Conservation (phyloP, 2,888 invertebrate species). For the Pilophorus perplexus region DNA sequence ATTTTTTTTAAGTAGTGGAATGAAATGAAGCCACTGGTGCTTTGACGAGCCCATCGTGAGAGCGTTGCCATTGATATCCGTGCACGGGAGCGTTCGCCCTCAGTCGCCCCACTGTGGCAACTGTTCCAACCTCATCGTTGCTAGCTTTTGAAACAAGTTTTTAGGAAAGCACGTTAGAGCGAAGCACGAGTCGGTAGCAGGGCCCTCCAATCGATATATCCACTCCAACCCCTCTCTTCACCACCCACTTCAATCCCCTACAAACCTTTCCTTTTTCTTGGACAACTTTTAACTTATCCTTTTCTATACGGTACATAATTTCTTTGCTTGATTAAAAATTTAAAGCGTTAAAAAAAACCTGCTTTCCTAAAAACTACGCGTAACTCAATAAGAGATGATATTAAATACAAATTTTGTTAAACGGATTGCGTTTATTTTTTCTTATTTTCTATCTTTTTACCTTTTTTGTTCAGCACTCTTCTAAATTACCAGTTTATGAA, state of each 20-base stretch:
- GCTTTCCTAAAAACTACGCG: constrained; percentile 17
- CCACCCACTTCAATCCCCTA: not conserved
- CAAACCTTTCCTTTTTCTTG: constrained; percentile 10
- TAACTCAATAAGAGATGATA: too few species aligned
- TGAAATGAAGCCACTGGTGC: too few species aligned
- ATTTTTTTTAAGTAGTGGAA: too few species aligned
- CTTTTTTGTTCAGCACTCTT: too few species aligned
- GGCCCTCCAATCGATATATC: constrained; percentile 43
- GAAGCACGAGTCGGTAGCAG: constrained; percentile 45
- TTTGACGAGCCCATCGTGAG: not conserved
- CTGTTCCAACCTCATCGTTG: not conserved
- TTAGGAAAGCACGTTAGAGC: constrained; percentile 46
- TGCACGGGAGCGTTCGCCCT: not conserved
- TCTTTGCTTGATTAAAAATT: constrained; percentile 11
- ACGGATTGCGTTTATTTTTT: not conserved
- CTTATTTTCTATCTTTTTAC: too few species aligned
- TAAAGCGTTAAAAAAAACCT: not conserved
- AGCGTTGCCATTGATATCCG: constrained; percentile 9
- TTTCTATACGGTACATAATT: constrained; percentile 28
- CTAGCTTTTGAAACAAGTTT: constrained; percentile 38
- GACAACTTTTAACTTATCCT: constrained; percentile 11
- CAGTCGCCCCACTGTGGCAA: not conserved
- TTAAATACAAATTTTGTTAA: not conserved
- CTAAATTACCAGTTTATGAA: too few species aligned
- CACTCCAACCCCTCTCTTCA: not conserved